phyloP scores from a whole-genome alignment of 2,113 vertebrate species.

The Solenodon paradoxus region DNA sequence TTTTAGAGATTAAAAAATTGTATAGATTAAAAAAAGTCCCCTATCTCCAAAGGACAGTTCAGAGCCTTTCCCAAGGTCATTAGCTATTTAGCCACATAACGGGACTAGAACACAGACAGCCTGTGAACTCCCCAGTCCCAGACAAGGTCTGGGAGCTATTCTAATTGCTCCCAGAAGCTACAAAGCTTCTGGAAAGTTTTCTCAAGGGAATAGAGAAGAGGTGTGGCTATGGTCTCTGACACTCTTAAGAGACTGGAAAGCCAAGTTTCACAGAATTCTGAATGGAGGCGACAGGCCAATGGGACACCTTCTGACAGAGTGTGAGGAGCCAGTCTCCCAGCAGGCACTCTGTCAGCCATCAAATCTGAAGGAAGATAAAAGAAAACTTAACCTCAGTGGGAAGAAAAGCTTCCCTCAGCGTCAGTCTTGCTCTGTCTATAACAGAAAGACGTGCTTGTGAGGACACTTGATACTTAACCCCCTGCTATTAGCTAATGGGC shows the following conservation, averaged over 20 bases:
- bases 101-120: not conserved
- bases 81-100: not conserved
- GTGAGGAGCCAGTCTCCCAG: not conserved
- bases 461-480: not conserved
- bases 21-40: no score
- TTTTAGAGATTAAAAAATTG: constrained; percentile 17
- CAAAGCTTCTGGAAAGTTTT: not conserved
- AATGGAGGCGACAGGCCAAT: not conserved
- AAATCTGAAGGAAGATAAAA: not conserved
- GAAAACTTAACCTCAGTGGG: not conserved
- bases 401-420: not conserved
- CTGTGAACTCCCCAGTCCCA: not conserved
- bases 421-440: not conserved
- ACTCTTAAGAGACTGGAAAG: not conserved
- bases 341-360: not conserved
- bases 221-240: not conserved
- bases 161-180: not conserved
- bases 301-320: not conserved
- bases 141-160: not conserved
- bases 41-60: not conserved
- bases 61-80: not conserved
- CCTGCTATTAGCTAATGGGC: not conserved
- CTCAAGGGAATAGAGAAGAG: not conserved
- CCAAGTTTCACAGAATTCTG: not conserved
- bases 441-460: not conserved